Percentiles rank a stretch among this genome's conserved stretches.
These are phyloP conservation scores for Coptotermes formosanus DNA, from an alignment of 1,140 invertebrate genomes.

Conservation along the genomic window DNA sequence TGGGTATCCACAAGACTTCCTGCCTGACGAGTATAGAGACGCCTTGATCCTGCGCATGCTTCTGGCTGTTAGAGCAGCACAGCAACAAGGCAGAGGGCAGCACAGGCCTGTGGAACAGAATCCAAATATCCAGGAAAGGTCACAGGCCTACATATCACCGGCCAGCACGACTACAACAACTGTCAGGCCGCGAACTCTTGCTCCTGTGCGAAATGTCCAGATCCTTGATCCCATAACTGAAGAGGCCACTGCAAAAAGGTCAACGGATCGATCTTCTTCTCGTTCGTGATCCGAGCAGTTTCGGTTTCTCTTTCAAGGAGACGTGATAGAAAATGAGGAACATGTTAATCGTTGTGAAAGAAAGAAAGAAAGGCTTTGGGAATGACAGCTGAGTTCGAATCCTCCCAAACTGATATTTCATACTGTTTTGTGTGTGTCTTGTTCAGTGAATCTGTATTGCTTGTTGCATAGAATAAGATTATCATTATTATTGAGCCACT, in stretches of 20 bases:
- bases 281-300: background rate
- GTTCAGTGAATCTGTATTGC: background rate
- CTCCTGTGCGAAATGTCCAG: slow-evolving; percentile 28
- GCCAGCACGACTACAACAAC: background rate
- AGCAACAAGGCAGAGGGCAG: slow-evolving; percentile 8
- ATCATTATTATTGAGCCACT: background rate
- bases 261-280: slow-evolving; percentile 2
- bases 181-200: slow-evolving; percentile 5
- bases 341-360: background rate
- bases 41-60: slow-evolving; percentile 30
- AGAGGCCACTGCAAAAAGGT: slow-evolving; percentile 27
- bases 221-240: slow-evolving; percentile 28
- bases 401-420: background rate
- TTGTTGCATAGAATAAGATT: background rate
- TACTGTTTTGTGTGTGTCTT: background rate
- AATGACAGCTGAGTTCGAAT: background rate
- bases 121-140: background rate
- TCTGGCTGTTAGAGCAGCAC: slow-evolving; percentile 26
- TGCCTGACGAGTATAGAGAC: slow-evolving; percentile 30
- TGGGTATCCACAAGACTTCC: background rate
- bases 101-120: background rate
- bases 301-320: background rate
- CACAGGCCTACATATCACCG: background rate
- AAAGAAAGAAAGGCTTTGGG: background rate
- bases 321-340: background rate